Evolutionary conservation across 1,140 invertebrate species (phyloP).

Genomic region (Delia radicum): DNA sequence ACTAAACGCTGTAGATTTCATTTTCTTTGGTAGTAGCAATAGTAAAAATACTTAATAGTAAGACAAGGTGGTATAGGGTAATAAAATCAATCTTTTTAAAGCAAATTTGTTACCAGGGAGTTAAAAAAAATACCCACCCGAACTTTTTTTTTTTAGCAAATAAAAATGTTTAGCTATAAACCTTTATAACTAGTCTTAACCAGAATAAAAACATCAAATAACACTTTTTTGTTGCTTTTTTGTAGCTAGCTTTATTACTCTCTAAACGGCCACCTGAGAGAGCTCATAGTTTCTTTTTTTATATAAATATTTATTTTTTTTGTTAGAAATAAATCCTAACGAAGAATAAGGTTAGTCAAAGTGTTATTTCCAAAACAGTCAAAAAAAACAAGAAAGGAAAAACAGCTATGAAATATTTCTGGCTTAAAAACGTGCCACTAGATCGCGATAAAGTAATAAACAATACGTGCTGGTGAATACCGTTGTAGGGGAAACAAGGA

Average conservation of each 20-base stretch:
- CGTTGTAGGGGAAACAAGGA: neutral
- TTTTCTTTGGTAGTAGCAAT: neutral
- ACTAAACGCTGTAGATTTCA: neutral
- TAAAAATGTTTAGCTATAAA: neutral
- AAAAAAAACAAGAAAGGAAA: neutral
- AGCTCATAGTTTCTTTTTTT: neutral
- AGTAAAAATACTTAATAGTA: neutral
- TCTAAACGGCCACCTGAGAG: constrained; percentile 3
- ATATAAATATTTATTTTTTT: neutral
- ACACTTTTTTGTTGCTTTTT: neutral
- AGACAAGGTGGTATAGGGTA: neutral
- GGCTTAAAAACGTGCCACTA: constrained; percentile 24
- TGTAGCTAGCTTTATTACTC: neutral
- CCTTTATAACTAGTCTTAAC: neutral
- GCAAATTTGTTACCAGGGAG: neutral
- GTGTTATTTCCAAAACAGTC: neutral
- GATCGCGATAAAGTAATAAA: constrained; percentile 25
- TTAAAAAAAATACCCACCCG: neutral
- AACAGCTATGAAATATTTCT: constrained; percentile 2
- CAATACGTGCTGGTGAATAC: constrained; percentile 10
- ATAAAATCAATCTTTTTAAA: constrained; percentile 16
- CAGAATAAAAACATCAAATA: neutral
- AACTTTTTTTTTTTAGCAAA: neutral
- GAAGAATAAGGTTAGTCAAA: neutral
- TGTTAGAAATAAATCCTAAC: neutral